Conservation (phyloP, 2,797 vertebrate genomes). For the Meda fulgida region DNA sequence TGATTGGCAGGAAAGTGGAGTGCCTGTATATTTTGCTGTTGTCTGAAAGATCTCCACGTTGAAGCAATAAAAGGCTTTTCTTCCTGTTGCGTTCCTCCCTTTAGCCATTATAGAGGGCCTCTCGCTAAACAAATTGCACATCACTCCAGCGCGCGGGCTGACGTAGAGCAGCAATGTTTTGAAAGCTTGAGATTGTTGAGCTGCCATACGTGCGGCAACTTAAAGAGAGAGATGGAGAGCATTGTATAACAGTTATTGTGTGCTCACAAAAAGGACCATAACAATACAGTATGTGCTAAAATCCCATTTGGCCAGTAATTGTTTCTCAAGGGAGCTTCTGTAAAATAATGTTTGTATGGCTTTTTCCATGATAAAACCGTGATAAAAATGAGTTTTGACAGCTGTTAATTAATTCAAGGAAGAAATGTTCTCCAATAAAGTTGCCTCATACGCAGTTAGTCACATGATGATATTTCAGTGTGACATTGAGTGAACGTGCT, state of each 20-base stretch:
- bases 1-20: constrained; percentile 32
- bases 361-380: not conserved
- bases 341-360: not conserved
- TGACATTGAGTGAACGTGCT: not conserved
- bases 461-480: not conserved
- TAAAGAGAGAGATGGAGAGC: not conserved
- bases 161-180: not conserved
- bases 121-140: constrained; percentile 38
- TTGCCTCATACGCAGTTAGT: not conserved
- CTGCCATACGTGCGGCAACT: not conserved
- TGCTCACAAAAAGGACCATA: not conserved
- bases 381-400: not conserved
- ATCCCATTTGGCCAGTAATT: constrained; percentile 13
- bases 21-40: constrained; percentile 28
- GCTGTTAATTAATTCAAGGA: not conserved
- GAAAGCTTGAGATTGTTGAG: constrained; percentile 38
- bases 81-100: constrained; percentile 30
- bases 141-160: not conserved
- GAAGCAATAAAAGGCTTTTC: constrained; percentile 40
- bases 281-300: constrained; percentile 10
- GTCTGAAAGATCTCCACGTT: constrained; percentile 34
- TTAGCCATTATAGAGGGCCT: constrained; percentile 31
- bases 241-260: constrained; percentile 21
- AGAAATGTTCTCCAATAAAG: not conserved
- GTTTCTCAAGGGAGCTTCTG: constrained; percentile 8